Evolutionary conservation across 2,797 vertebrate genomes (phyloP).

Genomic region (Arremon aurantiirostris): DNA sequence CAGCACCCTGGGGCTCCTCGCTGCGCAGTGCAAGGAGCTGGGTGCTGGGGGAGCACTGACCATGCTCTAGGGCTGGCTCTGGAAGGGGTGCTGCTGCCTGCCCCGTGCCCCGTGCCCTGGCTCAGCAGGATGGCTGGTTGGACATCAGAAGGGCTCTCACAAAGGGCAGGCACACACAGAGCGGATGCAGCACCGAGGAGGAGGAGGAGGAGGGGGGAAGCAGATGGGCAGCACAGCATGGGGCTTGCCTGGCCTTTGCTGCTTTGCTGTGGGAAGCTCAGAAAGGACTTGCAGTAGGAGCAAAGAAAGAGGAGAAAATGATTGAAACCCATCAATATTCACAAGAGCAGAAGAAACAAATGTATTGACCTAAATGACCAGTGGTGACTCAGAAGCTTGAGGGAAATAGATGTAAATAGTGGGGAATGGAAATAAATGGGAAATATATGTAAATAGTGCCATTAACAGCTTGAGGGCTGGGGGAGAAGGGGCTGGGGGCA

Average conservation of each 20-base stretch:
- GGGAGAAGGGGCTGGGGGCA: not conserved
- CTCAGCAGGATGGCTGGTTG: not conserved
- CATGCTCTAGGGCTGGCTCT: not conserved
- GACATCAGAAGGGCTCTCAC: not conserved
- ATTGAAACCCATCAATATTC: not conserved
- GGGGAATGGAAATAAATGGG: not conserved
- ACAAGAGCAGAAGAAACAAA: not conserved
- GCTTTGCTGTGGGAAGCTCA: not conserved
- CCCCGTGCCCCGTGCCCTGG: not conserved
- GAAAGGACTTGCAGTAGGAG: not conserved
- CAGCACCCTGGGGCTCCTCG: too few relatives aligned
- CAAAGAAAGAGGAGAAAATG: not conserved
- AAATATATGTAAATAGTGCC: not conserved
- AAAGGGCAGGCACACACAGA: fast-evolving
- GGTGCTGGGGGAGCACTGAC: not conserved
- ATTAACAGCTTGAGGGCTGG: not conserved
- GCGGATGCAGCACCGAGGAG: not conserved
- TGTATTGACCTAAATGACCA: not conserved
- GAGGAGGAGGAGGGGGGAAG: not conserved
- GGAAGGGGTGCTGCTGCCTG: not conserved
- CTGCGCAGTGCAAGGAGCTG: too few relatives aligned
- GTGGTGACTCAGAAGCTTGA: conserved; percentile 10
- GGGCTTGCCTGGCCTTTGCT: not conserved
- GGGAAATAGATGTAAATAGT: not conserved
- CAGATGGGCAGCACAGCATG: conserved; percentile 36